Evolutionary conservation across 2,797 vertebrate species (phyloP), one percentile per base, ranked within the genome.

Genomic region (Scleropages formosus): DNA sequence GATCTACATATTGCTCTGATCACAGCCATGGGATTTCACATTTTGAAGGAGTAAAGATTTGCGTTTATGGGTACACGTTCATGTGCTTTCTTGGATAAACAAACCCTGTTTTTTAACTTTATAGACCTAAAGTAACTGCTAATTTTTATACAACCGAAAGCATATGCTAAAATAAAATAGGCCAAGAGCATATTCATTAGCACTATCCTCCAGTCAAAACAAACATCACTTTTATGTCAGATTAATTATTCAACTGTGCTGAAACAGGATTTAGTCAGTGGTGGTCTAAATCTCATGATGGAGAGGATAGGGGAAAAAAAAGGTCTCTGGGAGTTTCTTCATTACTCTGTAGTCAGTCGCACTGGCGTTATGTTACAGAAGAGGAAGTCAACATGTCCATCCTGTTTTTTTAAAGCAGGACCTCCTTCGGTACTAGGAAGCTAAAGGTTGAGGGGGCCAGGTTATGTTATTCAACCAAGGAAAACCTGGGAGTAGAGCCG

Each of bases 341-440:
- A 26, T 75, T 67, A 53, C 69, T 72, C 59, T 56, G 22, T 58
- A 24, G 47, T 62, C 73, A 64, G 53, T 63, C 39, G 47, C 27
- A 56, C 71, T 4, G 24, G 47, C 65, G 70, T 73, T 71, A 18
- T 62, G 53, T 77, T 65, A 77, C 60, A 59, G n/a, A 65, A n/a
- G 24, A 66, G 56, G 76, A 67, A 73, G 53, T 68, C 24, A 26
- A 61, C 56, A 60, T 77, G 63, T 59, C 71, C 22, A 22, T 67
- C 24, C 22, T 59, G 63, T 67, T 61, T 77, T 60, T 73, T 15
- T 26, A 56, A 73, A 67, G 53, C 27, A 26, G 26, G 56, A 60
- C 63, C 70, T 46, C 60, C 16, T 46, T 67, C 51, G 31, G 39
- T 13, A 67, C 24, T 47, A 73, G 69, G 27, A 67, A 77, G 51